Evolutionary conservation across 1,140 invertebrate genomes (phyloP), one percentile per base, ranked within the genome.

Genomic region (Nasonia vitripennis): DNA sequence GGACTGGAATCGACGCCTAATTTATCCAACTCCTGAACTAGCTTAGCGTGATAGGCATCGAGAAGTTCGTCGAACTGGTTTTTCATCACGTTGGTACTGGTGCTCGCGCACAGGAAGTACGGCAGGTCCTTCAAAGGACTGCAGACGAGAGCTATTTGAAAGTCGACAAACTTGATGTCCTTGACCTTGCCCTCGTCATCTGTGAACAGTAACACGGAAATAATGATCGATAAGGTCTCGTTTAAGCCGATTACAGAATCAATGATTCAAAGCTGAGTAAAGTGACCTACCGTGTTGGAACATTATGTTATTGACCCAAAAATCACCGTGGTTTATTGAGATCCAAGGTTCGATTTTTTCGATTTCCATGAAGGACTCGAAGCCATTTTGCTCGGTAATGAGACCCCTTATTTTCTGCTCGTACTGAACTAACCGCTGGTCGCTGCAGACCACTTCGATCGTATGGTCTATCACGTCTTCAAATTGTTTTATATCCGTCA

Each of bases 391-490:
- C 84, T 51, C 81, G 75, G 6, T 10, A 4, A 71, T 31, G 27
- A 31, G 2, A 3, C 2, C 9, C 23, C 68, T n/a, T 11, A 71
- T 4, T 31, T 10, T 71, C 68, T 31, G 6, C 23, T 27, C 10
- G 10, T 20, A 31, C 14, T 71, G 5, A 89, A 31, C 7, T 89
- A 62, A n/a, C 0, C 55, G 55, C 55, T 62, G 20, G 20, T 62
- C 55, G 1, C 6, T n/a, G 55, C 14, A 7, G 17, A 62, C 55
- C 17, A 7, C 17, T 2, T n/a, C 2, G 20, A 62, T 7, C 1
- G 20, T 62, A 14, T 20, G 17, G 6, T 17, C 20, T 0, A 62
- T 82, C 3, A 95, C 86, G 11, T 95, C 27, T 11, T 34, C 68
- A 10, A 71, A 71, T 31, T 71, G 68, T 12, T 31, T 4, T 11